Percentiles rank a stretch among this genome's conserved stretches.
phyloP scores from a whole-genome alignment of 2,888 invertebrate species.

The Apamea monoglypha region DNA sequence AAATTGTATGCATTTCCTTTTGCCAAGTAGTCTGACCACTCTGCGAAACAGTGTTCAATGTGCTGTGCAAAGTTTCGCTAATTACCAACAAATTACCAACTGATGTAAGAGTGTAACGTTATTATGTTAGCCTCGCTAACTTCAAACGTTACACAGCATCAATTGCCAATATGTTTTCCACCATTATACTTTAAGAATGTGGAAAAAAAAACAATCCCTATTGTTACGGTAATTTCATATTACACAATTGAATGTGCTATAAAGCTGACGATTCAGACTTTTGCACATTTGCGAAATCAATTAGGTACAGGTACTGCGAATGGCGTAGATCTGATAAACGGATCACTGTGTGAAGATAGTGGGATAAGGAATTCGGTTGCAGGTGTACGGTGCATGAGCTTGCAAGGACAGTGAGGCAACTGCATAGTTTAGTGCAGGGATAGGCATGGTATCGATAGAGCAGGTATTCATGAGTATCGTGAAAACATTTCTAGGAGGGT shows the following conservation, averaged over 20 bases:
- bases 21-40: not conserved
- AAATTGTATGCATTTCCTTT: not conserved
- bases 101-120: constrained; percentile 45
- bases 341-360: constrained; percentile 39
- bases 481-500: not conserved
- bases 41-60: constrained; percentile 45
- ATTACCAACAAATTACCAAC: constrained; percentile 40
- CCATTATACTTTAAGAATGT: constrained; percentile 45
- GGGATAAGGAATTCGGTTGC: constrained; percentile 55
- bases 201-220: constrained; percentile 59
- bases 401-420: constrained; percentile 62
- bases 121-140: constrained; percentile 48
- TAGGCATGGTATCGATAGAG: not conserved
- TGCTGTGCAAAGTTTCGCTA: constrained; percentile 34
- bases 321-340: constrained; percentile 55
- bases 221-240: constrained; percentile 52
- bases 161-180: constrained; percentile 52
- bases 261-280: constrained; percentile 18
- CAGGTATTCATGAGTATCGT: not conserved
- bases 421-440: constrained; percentile 41
- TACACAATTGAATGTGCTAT: constrained; percentile 51
- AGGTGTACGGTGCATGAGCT: constrained; percentile 42
- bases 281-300: constrained; percentile 45
- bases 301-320: constrained; percentile 36
- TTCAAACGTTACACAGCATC: constrained; percentile 46